A percentile compares a stretch with the other conserved stretches of the same genome.
These are phyloP conservation scores for Pterobdella sp. DNA, from an alignment of 2,888 invertebrate species.

Conservation along the genomic window DNA sequence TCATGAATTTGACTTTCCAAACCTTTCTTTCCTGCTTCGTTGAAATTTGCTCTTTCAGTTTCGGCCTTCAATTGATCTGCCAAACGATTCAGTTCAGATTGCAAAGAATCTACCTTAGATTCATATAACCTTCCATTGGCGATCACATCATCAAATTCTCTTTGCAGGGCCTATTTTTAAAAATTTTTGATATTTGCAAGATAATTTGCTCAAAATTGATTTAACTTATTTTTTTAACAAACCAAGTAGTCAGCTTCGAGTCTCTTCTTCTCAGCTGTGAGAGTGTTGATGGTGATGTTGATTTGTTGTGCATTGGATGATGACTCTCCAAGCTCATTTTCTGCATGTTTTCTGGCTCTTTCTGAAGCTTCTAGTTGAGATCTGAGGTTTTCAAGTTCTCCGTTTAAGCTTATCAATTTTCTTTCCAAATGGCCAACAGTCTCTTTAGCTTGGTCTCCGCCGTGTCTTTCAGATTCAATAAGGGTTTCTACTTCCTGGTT, in stretches of 20 bases:
- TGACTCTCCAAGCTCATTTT: constrained; percentile 72
- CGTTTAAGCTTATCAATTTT: constrained; percentile 21
- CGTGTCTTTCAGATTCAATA: constrained; percentile 24
- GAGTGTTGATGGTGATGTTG: constrained; percentile 85
- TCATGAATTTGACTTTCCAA: constrained; percentile 42
- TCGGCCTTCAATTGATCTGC: constrained; percentile 21
- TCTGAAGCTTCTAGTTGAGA: constrained; percentile 41
- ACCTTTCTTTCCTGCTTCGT: constrained; percentile 50
- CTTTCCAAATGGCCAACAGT: constrained; percentile 20
- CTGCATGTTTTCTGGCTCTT: constrained; percentile 50
- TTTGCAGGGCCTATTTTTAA: constrained; percentile 1
- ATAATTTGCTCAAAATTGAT: not conserved
- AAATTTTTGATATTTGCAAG: not conserved
- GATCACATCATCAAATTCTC: constrained; percentile 20
- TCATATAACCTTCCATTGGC: constrained; percentile 24
- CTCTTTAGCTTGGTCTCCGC: constrained; percentile 21
- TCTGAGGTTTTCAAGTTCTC: constrained; percentile 29
- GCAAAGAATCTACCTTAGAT: constrained; percentile 21
- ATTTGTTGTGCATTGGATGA: constrained; percentile 84
- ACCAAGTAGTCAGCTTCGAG: constrained; percentile 72
- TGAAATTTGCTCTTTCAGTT: constrained; percentile 33
- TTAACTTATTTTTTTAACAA: not conserved
- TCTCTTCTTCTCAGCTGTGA: constrained; percentile 86
- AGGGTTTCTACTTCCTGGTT: constrained; percentile 28
- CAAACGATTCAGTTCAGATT: constrained; percentile 17